A percentile compares a stretch with the other conserved stretches of the same genome.
phyloP scores from a whole-genome alignment of 30 jellyfish, hydroid and myxozoan species.

The Cassiopea andromeda region DNA sequence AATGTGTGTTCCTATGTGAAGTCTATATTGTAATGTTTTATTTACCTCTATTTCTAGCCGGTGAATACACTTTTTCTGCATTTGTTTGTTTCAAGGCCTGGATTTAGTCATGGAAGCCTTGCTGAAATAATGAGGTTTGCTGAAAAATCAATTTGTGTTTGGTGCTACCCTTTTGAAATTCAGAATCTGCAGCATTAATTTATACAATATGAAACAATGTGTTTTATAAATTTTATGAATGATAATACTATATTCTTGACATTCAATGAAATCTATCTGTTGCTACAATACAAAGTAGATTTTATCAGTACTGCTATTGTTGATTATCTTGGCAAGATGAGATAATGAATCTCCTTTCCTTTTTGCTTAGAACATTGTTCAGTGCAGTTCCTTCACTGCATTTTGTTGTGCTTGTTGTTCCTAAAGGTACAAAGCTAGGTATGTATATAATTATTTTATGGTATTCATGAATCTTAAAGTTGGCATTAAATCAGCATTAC shows the following conservation, averaged over 20 bases:
- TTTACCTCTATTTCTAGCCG: conserved; percentile 62
- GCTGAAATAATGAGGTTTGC: conserved; percentile 86
- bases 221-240: no score
- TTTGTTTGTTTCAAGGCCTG: conserved; percentile 82
- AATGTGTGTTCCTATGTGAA: no score
- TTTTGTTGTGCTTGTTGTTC: conserved; percentile 68
- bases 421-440: conserved; percentile 63
- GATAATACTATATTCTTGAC: no score
- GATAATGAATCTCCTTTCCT: neutral
- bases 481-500: no score
- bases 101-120: conserved; percentile 75
- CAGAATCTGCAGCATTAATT: neutral
- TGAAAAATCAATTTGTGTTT: neutral
- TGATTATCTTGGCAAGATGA: no score
- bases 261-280: no score
- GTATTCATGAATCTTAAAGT: neutral
- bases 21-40: neutral
- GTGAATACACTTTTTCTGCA: conserved; percentile 87
- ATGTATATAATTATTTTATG: conserved; percentile 6
- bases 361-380: conserved; percentile 72
- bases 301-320: no score
- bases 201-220: no score
- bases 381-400: conserved; percentile 88
- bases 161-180: neutral
- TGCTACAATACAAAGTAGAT: no score